Base-by-base conservation (phyloP, 2,888 invertebrate species). In the Heliconius charithonia region DNA sequence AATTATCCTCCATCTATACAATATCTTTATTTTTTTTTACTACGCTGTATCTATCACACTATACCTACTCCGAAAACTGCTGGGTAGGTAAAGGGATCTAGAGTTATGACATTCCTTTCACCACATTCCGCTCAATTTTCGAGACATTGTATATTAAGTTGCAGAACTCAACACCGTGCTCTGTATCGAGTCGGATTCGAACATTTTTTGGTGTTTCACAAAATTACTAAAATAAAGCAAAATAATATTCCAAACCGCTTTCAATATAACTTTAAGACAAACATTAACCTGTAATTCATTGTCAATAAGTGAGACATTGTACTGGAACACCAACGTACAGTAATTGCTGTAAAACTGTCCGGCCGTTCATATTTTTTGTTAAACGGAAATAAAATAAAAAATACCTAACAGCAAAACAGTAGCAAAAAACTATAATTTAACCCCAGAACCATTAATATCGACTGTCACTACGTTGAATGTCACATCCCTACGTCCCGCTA, bases 381-480 rank as follows among this genome's bases (percentile, higher is more conserved):
- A 45, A 22, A 69, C 25, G 29, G 29, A 78, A 32, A 74, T 62
- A 74, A 59, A 32, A 63, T 25, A 16, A 67, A 69, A 45, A 13
- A 22, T 22, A 7, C n/a, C n/a, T 78, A 75, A 83, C 80, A 83
- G 84, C 80, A 85, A 86, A 88, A 88, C 89, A 87, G 89, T 90
- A 90, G 89, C 72, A 79, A 78, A 81, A 82, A 82, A 80, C 79
- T 80, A 80, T 80, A 82, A 79, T 80, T 83, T 79, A 84, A 83
- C 75, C 80, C 82, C 80, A 82, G 77, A 69, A 71, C 78, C 67
- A 81, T 81, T 80, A 84, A 83, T 81, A 81, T 83, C 78, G 81
- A 77, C 84, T 79, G 85, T 45, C 74, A 90, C 90, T 91, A 89
- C 89, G 63, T 80, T 82, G 92, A 92, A 93, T 93, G 93, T 94